Conservation (phyloP, 2,888 invertebrate genomes). For the Chalcosyrphus nemorum region DNA sequence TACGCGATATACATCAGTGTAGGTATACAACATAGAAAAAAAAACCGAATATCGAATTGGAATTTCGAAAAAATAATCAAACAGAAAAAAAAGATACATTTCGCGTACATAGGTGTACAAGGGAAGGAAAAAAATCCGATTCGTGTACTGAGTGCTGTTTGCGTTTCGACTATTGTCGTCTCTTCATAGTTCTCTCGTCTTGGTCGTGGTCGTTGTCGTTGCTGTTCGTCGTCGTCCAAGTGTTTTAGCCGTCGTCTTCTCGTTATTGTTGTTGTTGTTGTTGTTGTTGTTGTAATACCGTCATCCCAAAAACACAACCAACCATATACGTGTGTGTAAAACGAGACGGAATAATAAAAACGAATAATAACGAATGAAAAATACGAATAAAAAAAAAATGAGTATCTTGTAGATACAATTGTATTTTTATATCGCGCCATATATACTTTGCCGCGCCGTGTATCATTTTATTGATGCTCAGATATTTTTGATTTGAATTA, state of each 20-base stretch:
- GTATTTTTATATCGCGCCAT: conserved; percentile 72
- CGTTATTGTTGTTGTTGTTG: conserved; percentile 35
- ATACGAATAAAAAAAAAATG: conserved; percentile 31
- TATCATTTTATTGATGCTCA: conserved; percentile 81
- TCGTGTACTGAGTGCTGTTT: conserved; percentile 45
- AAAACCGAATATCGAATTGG: conserved; percentile 49
- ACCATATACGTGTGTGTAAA: conserved; percentile 63
- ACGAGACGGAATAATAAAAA: conserved; percentile 72
- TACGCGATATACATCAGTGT: conserved; percentile 18
- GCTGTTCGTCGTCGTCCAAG: conserved; percentile 2
- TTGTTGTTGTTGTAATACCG: conserved; percentile 56
- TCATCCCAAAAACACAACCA: conserved; percentile 32
- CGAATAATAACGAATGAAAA: conserved; percentile 66
- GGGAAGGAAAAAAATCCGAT: conserved; percentile 56
- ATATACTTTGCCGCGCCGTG: conserved; percentile 70
- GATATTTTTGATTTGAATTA: conserved; percentile 82
- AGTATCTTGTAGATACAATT: conserved; percentile 72
- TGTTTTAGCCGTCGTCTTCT: conserved; percentile 30
- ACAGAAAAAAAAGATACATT: conserved; percentile 36
- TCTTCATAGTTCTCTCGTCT: conserved; percentile 61
- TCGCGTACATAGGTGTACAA: conserved; percentile 48
- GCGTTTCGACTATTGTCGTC: conserved; percentile 67
- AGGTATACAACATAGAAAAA: conserved; percentile 4
- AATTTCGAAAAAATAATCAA: conserved; percentile 73
- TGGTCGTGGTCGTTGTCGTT: conserved; percentile 65